phyloP scores from a whole-genome alignment of 2,797 vertebrate species.

The Tokudaia tokunoshimensis region DNA sequence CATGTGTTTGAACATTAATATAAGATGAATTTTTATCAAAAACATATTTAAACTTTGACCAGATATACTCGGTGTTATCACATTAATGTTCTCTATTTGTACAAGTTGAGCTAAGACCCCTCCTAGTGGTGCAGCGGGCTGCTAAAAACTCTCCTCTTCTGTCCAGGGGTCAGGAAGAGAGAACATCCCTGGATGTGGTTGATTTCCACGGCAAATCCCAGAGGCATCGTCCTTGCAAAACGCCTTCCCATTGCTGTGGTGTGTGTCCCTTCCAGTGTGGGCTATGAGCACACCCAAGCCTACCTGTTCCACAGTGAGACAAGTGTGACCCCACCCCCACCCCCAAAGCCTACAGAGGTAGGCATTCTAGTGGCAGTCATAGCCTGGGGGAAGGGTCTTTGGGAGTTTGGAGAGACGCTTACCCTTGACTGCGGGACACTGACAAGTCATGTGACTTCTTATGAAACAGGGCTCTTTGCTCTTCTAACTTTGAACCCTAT shows the following conservation, averaged over 20 bases:
- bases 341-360: neutral
- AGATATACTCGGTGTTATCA: constrained; percentile 69
- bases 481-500: neutral
- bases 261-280: neutral
- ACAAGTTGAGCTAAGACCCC: neutral
- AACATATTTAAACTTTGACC: constrained; percentile 79
- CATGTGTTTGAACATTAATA: constrained; percentile 79
- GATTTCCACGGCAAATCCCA: constrained; percentile 11
- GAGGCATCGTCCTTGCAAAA: neutral
- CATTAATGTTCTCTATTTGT: constrained; percentile 65
- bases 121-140: neutral
- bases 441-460: neutral
- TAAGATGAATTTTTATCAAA: constrained; percentile 83
- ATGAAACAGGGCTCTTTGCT: neutral
- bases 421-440: accelerated
- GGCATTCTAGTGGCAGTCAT: neutral
- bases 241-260: neutral
- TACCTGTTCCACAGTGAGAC: neutral
- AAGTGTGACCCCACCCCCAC: neutral
- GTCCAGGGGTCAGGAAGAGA: neutral
- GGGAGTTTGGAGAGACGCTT: neutral
- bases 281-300: neutral
- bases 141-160: constrained; percentile 38
- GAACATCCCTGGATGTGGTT: neutral
- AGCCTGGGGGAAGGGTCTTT: neutral